These are phyloP conservation scores for Myotis davidii DNA, from an alignment of 2,113 vertebrate genomes.

Conservation along the genomic window DNA sequence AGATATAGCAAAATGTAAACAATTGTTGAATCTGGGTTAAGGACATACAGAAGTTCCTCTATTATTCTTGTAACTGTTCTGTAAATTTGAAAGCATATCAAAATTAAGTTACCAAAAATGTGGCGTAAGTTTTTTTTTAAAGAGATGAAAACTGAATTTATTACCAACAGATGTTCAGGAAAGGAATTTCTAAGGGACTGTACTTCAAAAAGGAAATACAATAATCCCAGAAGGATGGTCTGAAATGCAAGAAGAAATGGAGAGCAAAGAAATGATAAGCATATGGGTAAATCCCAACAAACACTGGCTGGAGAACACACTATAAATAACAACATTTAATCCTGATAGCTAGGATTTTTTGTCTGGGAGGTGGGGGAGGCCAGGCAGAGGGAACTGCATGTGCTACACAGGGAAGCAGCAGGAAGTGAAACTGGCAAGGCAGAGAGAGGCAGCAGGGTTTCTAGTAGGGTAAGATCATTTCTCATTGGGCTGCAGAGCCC, in stretches of 20 bases:
- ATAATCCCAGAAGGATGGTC: conserved; percentile 40
- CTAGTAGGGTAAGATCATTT: not conserved
- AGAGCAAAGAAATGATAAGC: conserved; percentile 41
- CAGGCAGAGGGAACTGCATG: not conserved
- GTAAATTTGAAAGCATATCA: not conserved
- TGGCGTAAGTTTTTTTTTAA: conserved; percentile 9
- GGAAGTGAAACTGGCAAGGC: not conserved
- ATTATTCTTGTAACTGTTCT: not conserved
- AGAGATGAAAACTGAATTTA: conserved; percentile 56
- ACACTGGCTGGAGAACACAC: not conserved
- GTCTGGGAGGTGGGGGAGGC: not conserved
- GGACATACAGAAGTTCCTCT: not conserved
- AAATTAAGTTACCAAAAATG: conserved; percentile 21
- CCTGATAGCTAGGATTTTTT: not conserved
- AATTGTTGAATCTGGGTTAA: not conserved
- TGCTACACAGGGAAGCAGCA: not conserved
- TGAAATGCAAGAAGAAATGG: conserved; percentile 25
- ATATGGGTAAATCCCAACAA: not conserved
- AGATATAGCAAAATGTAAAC: not conserved
- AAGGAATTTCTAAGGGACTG: conserved; percentile 43
- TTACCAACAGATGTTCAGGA: conserved; percentile 37
- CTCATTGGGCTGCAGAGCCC: not conserved
- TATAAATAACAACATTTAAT: not conserved
- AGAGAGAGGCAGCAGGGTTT: not conserved
- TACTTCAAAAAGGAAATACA: conserved; percentile 47